Conservation (phyloP, 2,797 vertebrate species). For the Synaphobranchus kaupii region DNA sequence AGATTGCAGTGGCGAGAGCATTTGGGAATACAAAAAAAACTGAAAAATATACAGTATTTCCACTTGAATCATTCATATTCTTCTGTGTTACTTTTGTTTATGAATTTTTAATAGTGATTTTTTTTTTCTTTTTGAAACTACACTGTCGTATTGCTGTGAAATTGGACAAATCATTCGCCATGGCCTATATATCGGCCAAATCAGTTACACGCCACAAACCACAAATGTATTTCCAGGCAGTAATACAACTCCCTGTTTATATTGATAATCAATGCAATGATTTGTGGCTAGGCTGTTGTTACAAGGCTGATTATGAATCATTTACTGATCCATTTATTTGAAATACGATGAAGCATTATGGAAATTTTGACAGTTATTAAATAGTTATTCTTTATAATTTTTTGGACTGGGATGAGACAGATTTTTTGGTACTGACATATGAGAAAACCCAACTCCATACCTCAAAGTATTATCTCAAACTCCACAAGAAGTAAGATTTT, state of each 20-base stretch:
- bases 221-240: background rate
- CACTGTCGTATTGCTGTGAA: background rate
- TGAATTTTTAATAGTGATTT: background rate
- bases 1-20: background rate
- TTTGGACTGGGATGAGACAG: background rate
- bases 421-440: background rate
- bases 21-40: constrained; percentile 9
- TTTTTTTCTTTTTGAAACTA: background rate
- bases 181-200: background rate
- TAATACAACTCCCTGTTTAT: background rate
- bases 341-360: background rate
- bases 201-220: background rate
- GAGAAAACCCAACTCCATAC: background rate
- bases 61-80: constrained; percentile 15
- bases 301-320: background rate
- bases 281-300: background rate
- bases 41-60: constrained; percentile 6
- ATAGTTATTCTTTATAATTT: background rate
- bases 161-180: background rate
- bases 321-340: background rate
- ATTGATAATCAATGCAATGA: background rate
- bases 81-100: background rate
- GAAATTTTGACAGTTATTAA: background rate
- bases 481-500: background rate
- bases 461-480: background rate